phyloP scores from a whole-genome alignment of 2,888 invertebrate species.

The Cyaniris semiargus region DNA sequence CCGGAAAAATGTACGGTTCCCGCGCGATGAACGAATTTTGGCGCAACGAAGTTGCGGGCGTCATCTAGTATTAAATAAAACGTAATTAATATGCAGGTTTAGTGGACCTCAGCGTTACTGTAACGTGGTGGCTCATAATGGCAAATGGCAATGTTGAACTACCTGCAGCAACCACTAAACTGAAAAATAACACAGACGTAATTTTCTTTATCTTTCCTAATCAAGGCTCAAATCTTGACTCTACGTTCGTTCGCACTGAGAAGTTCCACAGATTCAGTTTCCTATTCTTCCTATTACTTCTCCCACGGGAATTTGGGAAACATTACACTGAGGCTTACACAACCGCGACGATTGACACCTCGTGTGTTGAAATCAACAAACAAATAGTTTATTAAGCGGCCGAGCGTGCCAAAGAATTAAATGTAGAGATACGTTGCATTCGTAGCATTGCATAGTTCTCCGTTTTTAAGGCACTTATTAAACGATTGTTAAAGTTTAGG shows the following conservation, averaged over 20 bases:
- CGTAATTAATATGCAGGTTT: no score
- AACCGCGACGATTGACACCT: constrained; percentile 1
- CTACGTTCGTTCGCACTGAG: background rate
- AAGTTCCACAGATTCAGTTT: background rate
- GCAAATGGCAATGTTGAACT: no score
- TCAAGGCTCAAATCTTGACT: no score
- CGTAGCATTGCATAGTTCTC: background rate
- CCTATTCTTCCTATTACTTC: background rate
- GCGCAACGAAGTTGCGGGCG: no score
- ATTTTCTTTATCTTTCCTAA: no score
- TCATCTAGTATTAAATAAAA: no score
- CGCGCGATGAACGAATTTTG: no score
- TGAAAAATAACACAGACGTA: no score
- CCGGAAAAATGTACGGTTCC: no score
- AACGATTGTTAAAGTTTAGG: background rate
- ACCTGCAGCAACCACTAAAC: no score
- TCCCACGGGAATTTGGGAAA: background rate
- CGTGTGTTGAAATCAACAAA: background rate
- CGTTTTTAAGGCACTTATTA: background rate
- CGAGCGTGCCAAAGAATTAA: background rate
- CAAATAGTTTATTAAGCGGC: background rate
- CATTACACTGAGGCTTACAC: background rate
- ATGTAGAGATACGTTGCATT: background rate
- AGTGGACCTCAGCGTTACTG: no score
- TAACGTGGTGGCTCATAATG: no score